Conservation (phyloP, 2,797 vertebrate genomes). For the Lates japonicus region DNA sequence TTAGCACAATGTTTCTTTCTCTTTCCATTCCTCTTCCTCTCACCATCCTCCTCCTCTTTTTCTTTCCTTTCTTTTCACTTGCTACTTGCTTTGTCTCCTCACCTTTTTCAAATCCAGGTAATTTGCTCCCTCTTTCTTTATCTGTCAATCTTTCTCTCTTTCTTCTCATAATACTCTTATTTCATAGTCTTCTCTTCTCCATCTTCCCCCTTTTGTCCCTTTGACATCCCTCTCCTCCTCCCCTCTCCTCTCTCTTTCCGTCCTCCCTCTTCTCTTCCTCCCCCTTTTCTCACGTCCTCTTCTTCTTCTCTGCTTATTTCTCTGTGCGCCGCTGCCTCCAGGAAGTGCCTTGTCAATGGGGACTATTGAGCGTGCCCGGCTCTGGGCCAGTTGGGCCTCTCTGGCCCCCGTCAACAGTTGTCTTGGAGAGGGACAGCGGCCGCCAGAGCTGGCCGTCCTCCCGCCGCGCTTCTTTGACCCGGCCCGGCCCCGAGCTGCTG, state of each 20-base stretch:
- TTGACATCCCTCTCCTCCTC: constrained; percentile 35
- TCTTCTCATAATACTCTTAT: too few relatives aligned
- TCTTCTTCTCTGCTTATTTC: constrained; percentile 52
- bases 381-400: constrained; percentile 59
- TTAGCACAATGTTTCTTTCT: not conserved
- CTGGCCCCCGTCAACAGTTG: constrained; percentile 72
- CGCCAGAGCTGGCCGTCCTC: constrained; percentile 65
- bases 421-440: constrained; percentile 69
- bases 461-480: constrained; percentile 54
- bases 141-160: too few relatives aligned
- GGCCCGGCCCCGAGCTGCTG: constrained; percentile 35
- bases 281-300: constrained; percentile 23
- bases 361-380: constrained; percentile 62
- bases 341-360: constrained; percentile 74
- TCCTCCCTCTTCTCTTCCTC: constrained; percentile 34
- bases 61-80: not conserved
- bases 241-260: constrained; percentile 16
- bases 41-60: not conserved
- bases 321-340: constrained; percentile 55
- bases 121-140: not conserved
- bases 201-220: constrained; percentile 40
- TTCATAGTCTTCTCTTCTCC: constrained; percentile 22
- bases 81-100: not conserved
- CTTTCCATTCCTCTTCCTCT: too few relatives aligned
- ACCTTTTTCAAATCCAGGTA: not conserved